Evolutionary conservation across 2,113 vertebrate genomes (phyloP), one percentile per base, ranked within the genome.

Genomic region (Hirundichthys speculiger): DNA sequence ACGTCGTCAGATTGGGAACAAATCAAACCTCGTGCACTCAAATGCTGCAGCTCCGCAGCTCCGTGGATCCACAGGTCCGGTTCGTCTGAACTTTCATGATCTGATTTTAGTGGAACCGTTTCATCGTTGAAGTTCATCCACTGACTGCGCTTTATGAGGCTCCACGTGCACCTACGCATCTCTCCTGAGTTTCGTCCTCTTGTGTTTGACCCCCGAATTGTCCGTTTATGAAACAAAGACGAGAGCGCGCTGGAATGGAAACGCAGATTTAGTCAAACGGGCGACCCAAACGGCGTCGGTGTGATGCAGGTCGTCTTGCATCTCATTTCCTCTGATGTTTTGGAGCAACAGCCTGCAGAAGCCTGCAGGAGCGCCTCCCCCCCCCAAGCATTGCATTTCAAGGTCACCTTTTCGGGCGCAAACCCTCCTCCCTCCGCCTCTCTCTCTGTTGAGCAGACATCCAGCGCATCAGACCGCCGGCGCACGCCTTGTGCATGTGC

Each of bases 401-500:
- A 92, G 92, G 91, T 93, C 88, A 91, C 84, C 89, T 94, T 88
- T 83, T 20, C 60, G 58, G 77, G 77, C 85, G 86, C 91, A 40
- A 89, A 89, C 86, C 83, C 86, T 88, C 52, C 38, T 42, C 27
- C 55, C 48, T 70, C 13, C 20, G 25, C n/a, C 1, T 13, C 2
- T 56, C 27, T 22, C 86, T 43, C 16, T 0, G 11, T 49, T 8
- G 57, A 69, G 76, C 60, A 67, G 74, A 70, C 91, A 94, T 94
- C 92, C 86, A 77, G 75, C 93, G 89, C 77, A 70, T 91, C 77
- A 86, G 53, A 86, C 89, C 80, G 86, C 94, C 91, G 90, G 94
- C 71, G 68, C 87, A 85, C n/a, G n/a, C n/a, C n/a, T n/a, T n/a
- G n/a, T n/a, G n/a, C n/a, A n/a, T n/a, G n/a, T n/a, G n/a, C n/a